Conservation (phyloP, 2,888 invertebrate species). For the Esperia sulphurella region DNA sequence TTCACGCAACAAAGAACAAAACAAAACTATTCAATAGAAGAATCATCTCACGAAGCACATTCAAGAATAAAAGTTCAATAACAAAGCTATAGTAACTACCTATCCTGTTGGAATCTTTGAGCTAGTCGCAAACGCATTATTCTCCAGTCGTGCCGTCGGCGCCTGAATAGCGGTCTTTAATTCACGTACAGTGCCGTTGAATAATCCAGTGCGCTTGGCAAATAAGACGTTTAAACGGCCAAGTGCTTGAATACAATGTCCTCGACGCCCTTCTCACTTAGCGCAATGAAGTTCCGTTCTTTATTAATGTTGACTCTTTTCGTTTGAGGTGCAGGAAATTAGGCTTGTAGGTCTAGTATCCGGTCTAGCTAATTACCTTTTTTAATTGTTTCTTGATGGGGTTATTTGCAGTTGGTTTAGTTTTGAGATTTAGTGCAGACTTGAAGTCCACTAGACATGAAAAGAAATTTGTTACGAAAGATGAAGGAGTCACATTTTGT, state of each 20-base stretch:
- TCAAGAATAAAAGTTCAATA: not conserved
- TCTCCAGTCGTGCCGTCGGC: not conserved
- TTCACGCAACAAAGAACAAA: too few species aligned
- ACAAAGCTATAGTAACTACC: not conserved
- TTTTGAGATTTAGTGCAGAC: too few species aligned
- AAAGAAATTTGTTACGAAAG: too few species aligned
- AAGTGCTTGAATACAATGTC: conserved; percentile 13
- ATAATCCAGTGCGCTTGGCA: conserved; percentile 29
- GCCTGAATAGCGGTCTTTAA: conserved; percentile 10
- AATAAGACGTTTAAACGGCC: conserved; percentile 28
- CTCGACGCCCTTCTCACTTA: conserved; percentile 21
- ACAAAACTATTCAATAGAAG: too few species aligned
- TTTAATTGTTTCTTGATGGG: not conserved
- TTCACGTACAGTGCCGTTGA: conserved; percentile 18
- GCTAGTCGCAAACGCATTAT: not conserved
- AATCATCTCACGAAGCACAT: not conserved
- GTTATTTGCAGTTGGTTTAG: too few species aligned
- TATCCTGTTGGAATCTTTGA: not conserved
- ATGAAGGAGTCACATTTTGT: too few species aligned
- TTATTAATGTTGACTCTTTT: conserved; percentile 10
- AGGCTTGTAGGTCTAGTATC: not conserved
- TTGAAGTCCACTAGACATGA: too few species aligned
- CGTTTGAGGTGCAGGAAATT: not conserved
- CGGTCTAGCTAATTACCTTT: not conserved
- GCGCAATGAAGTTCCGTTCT: conserved; percentile 23